Base-by-base conservation (phyloP, 1,140 invertebrate species). In the Lucilia cuprina region DNA sequence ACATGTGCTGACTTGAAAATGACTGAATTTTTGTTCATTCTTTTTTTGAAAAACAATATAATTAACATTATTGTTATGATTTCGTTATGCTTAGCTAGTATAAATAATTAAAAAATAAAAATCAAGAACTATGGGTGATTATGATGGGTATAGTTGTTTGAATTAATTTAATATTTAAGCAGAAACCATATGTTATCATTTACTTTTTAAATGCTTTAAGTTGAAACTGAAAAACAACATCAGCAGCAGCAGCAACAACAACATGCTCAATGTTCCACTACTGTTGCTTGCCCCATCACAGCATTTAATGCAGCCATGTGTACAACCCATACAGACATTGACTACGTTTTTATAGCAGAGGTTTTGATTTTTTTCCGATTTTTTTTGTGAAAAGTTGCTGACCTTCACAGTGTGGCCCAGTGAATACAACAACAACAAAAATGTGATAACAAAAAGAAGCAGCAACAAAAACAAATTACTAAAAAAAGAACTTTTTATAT, bases 361-460 rank as follows among this genome's bases (percentile, higher is more conserved):
- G 50, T 55, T 55, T 55, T 9, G 9, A 14, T 49, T 49, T 9
- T 49, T 49, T 65, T 30, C 19, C 4, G 60, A n/a, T 65, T 65
- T 65, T 65, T 77, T 80, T 80, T 49, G 77, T 50, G 77, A 80
- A 80, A 80, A 80, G 77, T 80, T 80, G 77, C 77, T 80, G 77
- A 80, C 77, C 77, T 80, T 80, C 77, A 80, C 41, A 49, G 77
- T 80, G 21, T 80, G 77, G 77, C 77, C 77, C 77, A 80, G 77
- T 80, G 77, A 80, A 80, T 80, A 49, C 41, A 80, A 50, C 77
- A 49, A 19, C 65, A 70, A 19, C n/a, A 70, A n/a, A 80, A 80
- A 49, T 50, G 12, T 55, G 12, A 55, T 17, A 17, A 12, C 10
- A 17, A 17, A 78, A 78, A 78, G n/a, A 78, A 78, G 9, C 25